Base-by-base conservation (phyloP, 2,113 vertebrate genomes). In the Ictidomys tridecemlineatus region DNA sequence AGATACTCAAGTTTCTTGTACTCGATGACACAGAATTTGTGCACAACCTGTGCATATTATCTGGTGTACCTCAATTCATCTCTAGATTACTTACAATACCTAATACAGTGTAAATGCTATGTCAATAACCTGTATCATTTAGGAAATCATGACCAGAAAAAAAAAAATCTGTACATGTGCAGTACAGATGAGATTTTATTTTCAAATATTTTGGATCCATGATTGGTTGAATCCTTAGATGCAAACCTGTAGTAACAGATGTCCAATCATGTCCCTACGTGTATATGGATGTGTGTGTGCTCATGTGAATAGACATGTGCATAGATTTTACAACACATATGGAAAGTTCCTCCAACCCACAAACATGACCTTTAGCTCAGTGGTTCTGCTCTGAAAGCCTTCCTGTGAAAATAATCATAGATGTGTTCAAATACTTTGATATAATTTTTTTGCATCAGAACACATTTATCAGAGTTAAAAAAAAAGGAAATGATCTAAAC, bases 381-480 rank as follows among this genome's bases (percentile, higher is more conserved):
- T 63, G 65, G 88, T 89, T 92, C 53, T 18, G 24, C 37, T 18
- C 82, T 77, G 65, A 65, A 83, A 61, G 72, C 86, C 76, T 42
- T 30, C 28, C 16, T 72, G 76, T 12, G 61, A 51, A 77, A 91
- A 53, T 72, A 37, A 76, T 51, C 37, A n/a, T 12, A 78, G 34
- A 42, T 34, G 10, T 61, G 18, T n/a, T 79, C 39, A 51, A 48
- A 90, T 53, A 53, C 28, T 77, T 73, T 53, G 78, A 53, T n/a
- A 45, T 26, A 20, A 28, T 24, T 22, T 42, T 32, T 83, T 78
- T 82, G 9, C 22, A 79, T 82, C 48, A 88, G 76, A 86, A 61
- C 17, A 86, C 85, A 10, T 10, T 45, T 65, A 5, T 39, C 6
- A 65, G 18, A 89, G 78, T 22, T 51, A 86, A 58, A 34, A 32